These are phyloP conservation scores for Synergus gifuensis DNA, from an alignment of 2,888 invertebrate genomes.

Conservation along the genomic window DNA sequence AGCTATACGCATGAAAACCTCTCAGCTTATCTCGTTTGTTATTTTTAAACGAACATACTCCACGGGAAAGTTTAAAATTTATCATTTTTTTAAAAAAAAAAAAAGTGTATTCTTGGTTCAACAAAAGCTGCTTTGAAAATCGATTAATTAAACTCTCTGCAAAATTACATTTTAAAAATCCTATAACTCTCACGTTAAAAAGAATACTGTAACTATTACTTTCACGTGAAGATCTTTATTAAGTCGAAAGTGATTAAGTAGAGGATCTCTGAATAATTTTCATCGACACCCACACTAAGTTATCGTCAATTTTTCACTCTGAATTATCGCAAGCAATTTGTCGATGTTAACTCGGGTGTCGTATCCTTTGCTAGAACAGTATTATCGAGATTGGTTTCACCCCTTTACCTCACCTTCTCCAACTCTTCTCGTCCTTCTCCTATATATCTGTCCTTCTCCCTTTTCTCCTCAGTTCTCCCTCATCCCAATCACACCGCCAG, in stretches of 20 bases:
- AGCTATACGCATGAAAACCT: not conserved
- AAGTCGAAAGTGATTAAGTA: slow-evolving; percentile 7
- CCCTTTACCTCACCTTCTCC: slow-evolving; percentile 53
- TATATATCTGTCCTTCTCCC: slow-evolving; percentile 42
- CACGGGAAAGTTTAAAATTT: not conserved
- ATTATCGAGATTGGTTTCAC: slow-evolving; percentile 74
- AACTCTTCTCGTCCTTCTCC: slow-evolving; percentile 22
- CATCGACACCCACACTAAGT: not conserved
- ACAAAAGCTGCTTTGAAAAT: not conserved
- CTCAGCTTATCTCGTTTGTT: not conserved
- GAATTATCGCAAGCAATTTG: slow-evolving; percentile 1
- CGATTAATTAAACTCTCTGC: not conserved
- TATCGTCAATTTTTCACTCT: slow-evolving; percentile 1
- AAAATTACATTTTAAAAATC: no score
- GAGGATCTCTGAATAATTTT: not conserved
- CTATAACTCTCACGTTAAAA: no score
- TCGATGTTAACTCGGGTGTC: slow-evolving; percentile 39
- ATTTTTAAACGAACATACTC: not conserved
- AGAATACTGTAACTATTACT: not conserved
- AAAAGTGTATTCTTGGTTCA: not conserved
- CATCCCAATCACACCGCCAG: slow-evolving; percentile 73
- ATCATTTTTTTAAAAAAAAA: not conserved
- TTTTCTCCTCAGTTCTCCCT: slow-evolving; percentile 43
- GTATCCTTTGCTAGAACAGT: slow-evolving; percentile 61
- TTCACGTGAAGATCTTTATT: not conserved